A percentile compares a stretch with the other conserved stretches of the same genome.
Conservation (phyloP, 2,113 vertebrate species). For the Pluvialis apricaria region DNA sequence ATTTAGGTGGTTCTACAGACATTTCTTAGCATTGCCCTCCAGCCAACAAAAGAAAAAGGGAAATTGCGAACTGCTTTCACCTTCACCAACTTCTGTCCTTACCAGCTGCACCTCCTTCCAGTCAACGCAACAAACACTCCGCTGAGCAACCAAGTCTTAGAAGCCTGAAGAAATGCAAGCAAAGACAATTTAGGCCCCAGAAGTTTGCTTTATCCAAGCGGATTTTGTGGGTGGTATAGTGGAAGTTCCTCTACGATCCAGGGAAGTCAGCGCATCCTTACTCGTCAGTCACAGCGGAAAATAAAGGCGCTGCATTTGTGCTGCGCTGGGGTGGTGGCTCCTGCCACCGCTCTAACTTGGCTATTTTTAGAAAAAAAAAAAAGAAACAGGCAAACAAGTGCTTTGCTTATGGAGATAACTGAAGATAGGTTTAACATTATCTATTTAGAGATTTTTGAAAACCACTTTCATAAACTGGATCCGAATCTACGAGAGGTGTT, state of each 20-base stretch:
- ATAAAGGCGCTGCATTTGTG: neutral
- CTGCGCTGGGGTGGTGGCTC: neutral
- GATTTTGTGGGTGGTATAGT: neutral
- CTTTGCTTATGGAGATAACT: neutral
- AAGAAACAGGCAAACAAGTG: neutral
- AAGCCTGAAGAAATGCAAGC: neutral
- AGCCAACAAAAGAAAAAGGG: neutral
- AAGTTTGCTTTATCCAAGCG: neutral
- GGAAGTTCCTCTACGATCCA: neutral
- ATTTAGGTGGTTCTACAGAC: neutral
- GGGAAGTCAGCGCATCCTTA: neutral
- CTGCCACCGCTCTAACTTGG: neutral
- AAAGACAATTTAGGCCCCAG: neutral
- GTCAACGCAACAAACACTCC: neutral
- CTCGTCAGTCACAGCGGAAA: neutral
- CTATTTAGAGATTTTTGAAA: neutral
- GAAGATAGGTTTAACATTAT: too few relatives aligned
- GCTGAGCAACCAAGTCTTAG: neutral
- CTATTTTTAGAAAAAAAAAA: neutral
- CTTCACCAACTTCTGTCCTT: neutral
- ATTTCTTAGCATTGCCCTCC: neutral
- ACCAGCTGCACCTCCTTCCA: neutral
- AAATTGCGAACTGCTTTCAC: neutral
- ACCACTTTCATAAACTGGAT: neutral
- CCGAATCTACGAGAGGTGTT: neutral